These are phyloP conservation scores for Porites australiensis DNA, from an alignment of 64 coral and sea anemone species.

Conservation along the genomic window DNA sequence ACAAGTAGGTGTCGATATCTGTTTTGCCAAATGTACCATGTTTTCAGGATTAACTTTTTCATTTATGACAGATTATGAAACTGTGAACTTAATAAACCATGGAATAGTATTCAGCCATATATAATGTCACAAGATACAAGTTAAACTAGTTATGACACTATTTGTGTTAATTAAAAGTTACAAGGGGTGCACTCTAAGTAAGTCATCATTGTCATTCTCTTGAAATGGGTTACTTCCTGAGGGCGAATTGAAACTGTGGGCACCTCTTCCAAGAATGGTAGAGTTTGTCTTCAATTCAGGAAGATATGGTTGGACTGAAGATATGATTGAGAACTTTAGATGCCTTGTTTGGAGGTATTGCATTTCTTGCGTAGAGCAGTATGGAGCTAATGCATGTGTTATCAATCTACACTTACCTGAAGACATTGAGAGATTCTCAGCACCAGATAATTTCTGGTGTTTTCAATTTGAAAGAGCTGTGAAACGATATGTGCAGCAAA, in stretches of 20 bases:
- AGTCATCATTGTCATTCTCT: background rate
- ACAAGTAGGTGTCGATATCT: background rate
- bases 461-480: slow-evolving; percentile 47
- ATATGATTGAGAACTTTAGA: slow-evolving; percentile 40
- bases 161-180: background rate
- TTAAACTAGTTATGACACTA: background rate
- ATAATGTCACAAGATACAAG: background rate
- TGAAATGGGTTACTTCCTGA: slow-evolving; percentile 31
- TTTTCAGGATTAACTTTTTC: background rate
- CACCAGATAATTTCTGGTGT: slow-evolving; percentile 57
- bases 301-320: slow-evolving; percentile 27
- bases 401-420: slow-evolving; percentile 9
- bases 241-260: slow-evolving; percentile 31
- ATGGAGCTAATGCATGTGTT: background rate
- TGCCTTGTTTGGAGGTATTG: slow-evolving; percentile 48
- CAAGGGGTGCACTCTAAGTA: background rate
- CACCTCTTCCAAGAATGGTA: background rate
- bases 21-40: slow-evolving; percentile 3
- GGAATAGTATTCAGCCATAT: background rate
- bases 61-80: background rate
- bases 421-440: slow-evolving; percentile 13
- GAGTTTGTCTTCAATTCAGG: slow-evolving; percentile 56
- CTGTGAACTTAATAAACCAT: too few relatives aligned
- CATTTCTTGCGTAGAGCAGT: slow-evolving; percentile 1
- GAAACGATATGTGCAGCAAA: slow-evolving; percentile 18